Conservation (phyloP, 2,797 vertebrate species). For the Momotus momota region DNA sequence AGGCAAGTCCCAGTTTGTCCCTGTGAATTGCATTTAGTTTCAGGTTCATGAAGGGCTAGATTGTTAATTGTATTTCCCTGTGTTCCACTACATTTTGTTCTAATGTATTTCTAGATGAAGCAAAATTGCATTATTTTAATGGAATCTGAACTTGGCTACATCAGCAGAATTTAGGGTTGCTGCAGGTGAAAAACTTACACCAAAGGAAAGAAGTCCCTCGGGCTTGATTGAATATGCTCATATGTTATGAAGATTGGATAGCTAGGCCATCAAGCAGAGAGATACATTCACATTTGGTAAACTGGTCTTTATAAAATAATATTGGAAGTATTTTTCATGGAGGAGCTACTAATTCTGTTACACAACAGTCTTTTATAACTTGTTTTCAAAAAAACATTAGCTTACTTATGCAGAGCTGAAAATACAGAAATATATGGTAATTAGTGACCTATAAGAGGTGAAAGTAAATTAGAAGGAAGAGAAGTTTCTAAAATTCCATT, state of each 20-base stretch:
- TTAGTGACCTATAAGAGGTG: background rate
- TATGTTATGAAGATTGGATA: background rate
- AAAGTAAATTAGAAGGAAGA: background rate
- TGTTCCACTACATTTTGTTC: background rate
- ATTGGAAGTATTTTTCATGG: background rate
- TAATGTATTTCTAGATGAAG: background rate
- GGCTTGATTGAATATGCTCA: background rate
- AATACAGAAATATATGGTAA: background rate
- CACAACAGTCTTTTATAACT: background rate
- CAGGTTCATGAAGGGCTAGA: background rate
- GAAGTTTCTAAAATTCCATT: background rate
- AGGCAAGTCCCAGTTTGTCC: background rate
- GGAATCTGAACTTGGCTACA: background rate
- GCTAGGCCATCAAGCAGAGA: background rate
- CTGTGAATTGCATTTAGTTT: background rate
- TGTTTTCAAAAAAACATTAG: background rate
- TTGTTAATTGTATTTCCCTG: background rate
- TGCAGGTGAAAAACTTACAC: background rate
- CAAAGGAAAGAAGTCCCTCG: background rate
- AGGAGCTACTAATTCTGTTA: background rate
- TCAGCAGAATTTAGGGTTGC: background rate
- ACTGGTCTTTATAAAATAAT: background rate
- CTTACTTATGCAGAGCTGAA: background rate
- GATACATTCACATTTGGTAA: background rate
- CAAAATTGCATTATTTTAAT: background rate